These are phyloP conservation scores for Stenodera caucasica DNA, from an alignment of 2,888 invertebrate genomes.

Conservation along the genomic window DNA sequence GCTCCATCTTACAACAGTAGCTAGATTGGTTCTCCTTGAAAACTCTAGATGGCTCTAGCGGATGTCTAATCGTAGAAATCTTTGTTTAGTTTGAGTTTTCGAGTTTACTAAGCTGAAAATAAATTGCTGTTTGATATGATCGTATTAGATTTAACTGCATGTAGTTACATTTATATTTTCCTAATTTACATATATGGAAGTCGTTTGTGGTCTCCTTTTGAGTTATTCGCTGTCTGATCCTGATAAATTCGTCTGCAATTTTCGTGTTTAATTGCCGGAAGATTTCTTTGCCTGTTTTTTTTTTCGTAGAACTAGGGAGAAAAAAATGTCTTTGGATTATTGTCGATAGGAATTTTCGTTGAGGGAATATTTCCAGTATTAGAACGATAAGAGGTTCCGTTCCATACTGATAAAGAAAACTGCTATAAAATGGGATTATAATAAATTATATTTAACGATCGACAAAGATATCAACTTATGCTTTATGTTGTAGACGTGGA, in stretches of 20 bases:
- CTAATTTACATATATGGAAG: background rate
- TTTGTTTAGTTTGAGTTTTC: no score
- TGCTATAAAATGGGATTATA: constrained; percentile 30
- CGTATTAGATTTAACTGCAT: background rate
- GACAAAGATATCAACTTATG: constrained; percentile 29
- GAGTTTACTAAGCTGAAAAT: no score
- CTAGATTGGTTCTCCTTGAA: no score
- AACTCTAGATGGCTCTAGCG: no score
- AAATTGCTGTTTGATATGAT: background rate
- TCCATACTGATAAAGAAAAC: constrained; percentile 25
- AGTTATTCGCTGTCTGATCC: constrained; percentile 17
- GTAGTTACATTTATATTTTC: background rate
- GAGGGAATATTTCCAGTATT: constrained; percentile 22
- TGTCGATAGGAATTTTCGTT: constrained; percentile 20
- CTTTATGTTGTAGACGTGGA: constrained; percentile 29
- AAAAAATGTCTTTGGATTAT: constrained; percentile 20
- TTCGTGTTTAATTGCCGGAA: constrained; percentile 13
- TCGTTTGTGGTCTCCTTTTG: constrained; percentile 1
- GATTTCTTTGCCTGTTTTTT: constrained; percentile 18
- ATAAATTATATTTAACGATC: constrained; percentile 30
- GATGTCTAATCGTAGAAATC: no score
- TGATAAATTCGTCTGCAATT: constrained; percentile 7
- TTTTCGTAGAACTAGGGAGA: constrained; percentile 13
- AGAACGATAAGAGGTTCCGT: constrained; percentile 24
- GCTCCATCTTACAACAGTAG: no score